phyloP scores from a whole-genome alignment of 2,113 vertebrate genomes.

The Monopterus albus region DNA sequence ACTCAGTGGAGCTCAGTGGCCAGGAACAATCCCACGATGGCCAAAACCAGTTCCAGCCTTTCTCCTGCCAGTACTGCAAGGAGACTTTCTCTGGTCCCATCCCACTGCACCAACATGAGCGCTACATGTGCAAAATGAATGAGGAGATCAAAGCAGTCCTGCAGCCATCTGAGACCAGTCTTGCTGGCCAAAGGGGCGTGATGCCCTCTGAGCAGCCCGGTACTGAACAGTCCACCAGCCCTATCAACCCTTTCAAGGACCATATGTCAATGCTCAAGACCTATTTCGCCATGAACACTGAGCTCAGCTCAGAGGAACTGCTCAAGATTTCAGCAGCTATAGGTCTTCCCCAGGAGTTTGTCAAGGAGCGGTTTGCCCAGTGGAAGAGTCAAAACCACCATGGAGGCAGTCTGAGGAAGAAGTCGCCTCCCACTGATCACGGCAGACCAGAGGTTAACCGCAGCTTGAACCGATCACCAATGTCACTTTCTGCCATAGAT shows the following conservation, averaged over 20 bases:
- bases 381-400: constrained; percentile 88
- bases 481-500: constrained; percentile 85
- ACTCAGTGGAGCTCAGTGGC: constrained; percentile 84
- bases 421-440: constrained; percentile 86
- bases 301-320: constrained; percentile 96
- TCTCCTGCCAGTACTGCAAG: constrained; percentile 97
- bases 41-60: constrained; percentile 88
- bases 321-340: constrained; percentile 96
- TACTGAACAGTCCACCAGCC: constrained; percentile 88
- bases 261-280: constrained; percentile 96
- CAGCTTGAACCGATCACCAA: constrained; percentile 86
- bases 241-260: constrained; percentile 92
- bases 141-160: constrained; percentile 97
- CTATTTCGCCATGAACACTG: constrained; percentile 97
- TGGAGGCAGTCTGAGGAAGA: constrained; percentile 85
- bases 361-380: constrained; percentile 96
- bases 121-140: constrained; percentile 97
- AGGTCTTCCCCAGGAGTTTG: constrained; percentile 95
- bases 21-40: constrained; percentile 90
- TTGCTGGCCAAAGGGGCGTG: constrained; percentile 82
- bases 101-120: constrained; percentile 96
- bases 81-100: constrained; percentile 95
- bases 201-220: constrained; percentile 85
- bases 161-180: constrained; percentile 88
- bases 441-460: constrained; percentile 83